Conservation (phyloP, 2,113 vertebrate genomes). For the Illadopsis cleaveri region DNA sequence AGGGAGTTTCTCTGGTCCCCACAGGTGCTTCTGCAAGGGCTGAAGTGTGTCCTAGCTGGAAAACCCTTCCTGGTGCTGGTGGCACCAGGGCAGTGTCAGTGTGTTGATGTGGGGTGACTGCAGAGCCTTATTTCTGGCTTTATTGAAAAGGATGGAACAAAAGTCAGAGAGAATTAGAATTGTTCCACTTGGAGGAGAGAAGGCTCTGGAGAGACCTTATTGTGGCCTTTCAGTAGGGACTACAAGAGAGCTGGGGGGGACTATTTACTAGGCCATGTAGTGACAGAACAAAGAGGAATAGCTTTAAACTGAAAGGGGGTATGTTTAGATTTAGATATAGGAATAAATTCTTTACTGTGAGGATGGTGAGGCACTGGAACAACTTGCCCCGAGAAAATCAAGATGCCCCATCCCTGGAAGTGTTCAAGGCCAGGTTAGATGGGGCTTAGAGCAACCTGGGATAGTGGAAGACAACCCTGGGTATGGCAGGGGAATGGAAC, state of each 20-base stretch:
- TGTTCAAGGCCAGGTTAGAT: not conserved
- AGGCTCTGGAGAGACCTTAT: not conserved
- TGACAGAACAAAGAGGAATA: not conserved
- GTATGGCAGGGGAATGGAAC: not conserved
- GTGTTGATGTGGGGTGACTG: accelerated
- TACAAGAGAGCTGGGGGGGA: not conserved
- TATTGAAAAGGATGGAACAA: not conserved
- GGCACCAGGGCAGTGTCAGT: not conserved
- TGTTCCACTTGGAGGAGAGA: not conserved
- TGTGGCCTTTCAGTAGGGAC: not conserved
- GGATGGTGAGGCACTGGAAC: not conserved
- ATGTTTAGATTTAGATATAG: not conserved
- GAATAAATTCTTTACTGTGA: not conserved
- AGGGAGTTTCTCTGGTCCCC: not conserved
- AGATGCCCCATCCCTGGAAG: not conserved
- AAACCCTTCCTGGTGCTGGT: not conserved
- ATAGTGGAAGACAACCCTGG: not conserved
- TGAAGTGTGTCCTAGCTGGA: not conserved
- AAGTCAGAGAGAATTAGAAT: not conserved
- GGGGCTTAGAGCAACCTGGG: not conserved
- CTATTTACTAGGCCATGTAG: not conserved
- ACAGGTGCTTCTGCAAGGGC: not conserved
- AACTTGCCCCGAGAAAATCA: not conserved
- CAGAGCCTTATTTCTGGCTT: not conserved
- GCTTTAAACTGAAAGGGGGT: not conserved